Evolutionary conservation across 2,888 invertebrate species (phyloP), one percentile per base, ranked within the genome.

Genomic region (Philhelius pedissequus): DNA sequence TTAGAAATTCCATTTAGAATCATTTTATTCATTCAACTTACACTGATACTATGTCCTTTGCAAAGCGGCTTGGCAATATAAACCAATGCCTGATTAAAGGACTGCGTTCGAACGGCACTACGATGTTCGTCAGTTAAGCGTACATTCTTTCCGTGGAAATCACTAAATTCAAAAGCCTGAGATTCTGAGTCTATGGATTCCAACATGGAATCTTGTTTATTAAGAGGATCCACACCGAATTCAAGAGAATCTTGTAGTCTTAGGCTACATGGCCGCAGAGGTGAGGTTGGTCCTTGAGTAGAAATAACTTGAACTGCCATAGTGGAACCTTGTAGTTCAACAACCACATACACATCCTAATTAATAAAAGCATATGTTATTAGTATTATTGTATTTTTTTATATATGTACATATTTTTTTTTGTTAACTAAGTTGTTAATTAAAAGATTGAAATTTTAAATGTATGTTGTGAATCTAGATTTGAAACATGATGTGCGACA

Each of bases 81-180:
- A 0, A 96, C 95, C 9, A 96, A 91, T 6, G 95, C 97, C 88
- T 98, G 96, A 91, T 97, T 96, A 89, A 97, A 98, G 27, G 97
- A 96, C 38, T 95, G 94, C 1, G 94, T 94, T 66, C 98, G 93
- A 87, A 94, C 92, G 0, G 97, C 98, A 20, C 93, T 92, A 86
- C 94, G 94, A 62, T 93, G 94, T 88, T 95, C 94, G 3, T 93
- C 92, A 13, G 94, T 90, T 6, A 96, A 92, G 86, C 94, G 94
- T 43, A 98, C 94, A 91, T 98, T 97, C 87, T 95, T 94, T 0
- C 98, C 98, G 89, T 96, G 97, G 87, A 96, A 94, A 87, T 96
- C 96, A 88, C 96, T 95, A 89, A 96, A 96, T 54, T 95, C 96
- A 87, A 95, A 96, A 1, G 92, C 92, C 15, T 92, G 91, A 4